A percentile compares a stretch with the other conserved stretches of the same genome.
Evolutionary conservation across 2,888 invertebrate species (phyloP).

Genomic region (Flexamia atlantica): DNA sequence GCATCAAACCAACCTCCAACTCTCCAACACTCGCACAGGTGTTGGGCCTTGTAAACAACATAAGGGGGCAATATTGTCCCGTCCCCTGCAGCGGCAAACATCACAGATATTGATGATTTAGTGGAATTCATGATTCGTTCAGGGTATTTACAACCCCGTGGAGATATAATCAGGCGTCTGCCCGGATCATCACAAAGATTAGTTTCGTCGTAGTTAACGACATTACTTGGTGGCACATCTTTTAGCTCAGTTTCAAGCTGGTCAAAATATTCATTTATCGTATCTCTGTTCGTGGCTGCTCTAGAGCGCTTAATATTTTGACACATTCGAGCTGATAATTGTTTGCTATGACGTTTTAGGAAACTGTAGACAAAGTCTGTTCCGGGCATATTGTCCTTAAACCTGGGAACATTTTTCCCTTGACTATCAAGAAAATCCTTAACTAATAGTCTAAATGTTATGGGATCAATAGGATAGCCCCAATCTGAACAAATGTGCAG

Average conservation of each 20-base stretch:
- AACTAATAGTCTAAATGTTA: constrained; percentile 68
- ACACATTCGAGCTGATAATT: constrained; percentile 64
- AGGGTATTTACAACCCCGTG: constrained; percentile 65
- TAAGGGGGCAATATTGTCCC: constrained; percentile 67
- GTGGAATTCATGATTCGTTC: constrained; percentile 64
- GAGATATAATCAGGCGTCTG: constrained; percentile 62
- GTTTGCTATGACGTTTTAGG: constrained; percentile 66
- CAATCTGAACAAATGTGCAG: constrained; percentile 67
- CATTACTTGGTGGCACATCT: constrained; percentile 62
- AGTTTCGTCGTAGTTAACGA: constrained; percentile 72
- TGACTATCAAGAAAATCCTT: constrained; percentile 69
- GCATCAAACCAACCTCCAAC: constrained; percentile 71
- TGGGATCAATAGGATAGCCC: constrained; percentile 67
- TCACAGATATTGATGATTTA: constrained; percentile 63
- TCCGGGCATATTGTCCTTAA: constrained; percentile 68
- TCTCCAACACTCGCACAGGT: constrained; percentile 66
- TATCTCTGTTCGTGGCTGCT: constrained; percentile 67
- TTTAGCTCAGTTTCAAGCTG: constrained; percentile 67
- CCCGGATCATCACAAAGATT: constrained; percentile 72
- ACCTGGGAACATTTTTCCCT: constrained; percentile 66
- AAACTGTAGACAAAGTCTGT: constrained; percentile 68
- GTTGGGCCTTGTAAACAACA: constrained; percentile 66
- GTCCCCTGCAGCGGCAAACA: constrained; percentile 66
- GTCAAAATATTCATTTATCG: constrained; percentile 69
- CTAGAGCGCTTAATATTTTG: constrained; percentile 68